These are phyloP conservation scores for Chrysogorgia sp. DNA, from an alignment of 92 coral and sea anemone genomes.

Conservation along the genomic window DNA sequence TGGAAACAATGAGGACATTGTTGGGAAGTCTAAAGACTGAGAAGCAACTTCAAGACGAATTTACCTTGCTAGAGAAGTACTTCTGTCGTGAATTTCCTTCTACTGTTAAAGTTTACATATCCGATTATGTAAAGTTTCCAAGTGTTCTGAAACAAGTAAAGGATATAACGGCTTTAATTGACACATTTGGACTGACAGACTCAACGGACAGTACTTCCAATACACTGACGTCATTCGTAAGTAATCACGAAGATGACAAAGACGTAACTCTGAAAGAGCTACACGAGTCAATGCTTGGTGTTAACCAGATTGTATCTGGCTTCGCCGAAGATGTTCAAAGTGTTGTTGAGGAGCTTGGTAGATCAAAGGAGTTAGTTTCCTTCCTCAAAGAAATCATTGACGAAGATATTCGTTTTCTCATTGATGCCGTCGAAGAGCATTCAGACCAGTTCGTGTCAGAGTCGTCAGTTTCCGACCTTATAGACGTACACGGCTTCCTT, in stretches of 20 bases:
- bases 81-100: constrained; percentile 2
- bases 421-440: constrained; percentile 94
- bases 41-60: constrained; percentile 48
- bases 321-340: constrained; percentile 28
- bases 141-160: constrained; percentile 19
- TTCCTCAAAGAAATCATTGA: constrained; percentile 75
- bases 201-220: constrained; percentile 1
- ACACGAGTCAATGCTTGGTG: constrained; percentile 7
- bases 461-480: constrained; percentile 79
- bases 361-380: constrained; percentile 64
- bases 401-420: constrained; percentile 80
- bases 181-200: constrained; percentile 39
- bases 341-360: constrained; percentile 50
- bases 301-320: constrained; percentile 11
- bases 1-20: constrained; percentile 1
- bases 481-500: constrained; percentile 85
- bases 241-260: neutral
- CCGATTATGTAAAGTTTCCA: constrained; percentile 40
- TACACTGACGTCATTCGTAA: neutral
- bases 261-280: constrained; percentile 1
- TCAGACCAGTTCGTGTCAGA: constrained; percentile 87
- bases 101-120: constrained; percentile 15
- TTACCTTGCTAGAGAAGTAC: constrained; percentile 33
- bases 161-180: constrained; percentile 12
- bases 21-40: constrained; percentile 16